Evolutionary conservation across 2,797 vertebrate species (phyloP).

Genomic region (Alauda arvensis): DNA sequence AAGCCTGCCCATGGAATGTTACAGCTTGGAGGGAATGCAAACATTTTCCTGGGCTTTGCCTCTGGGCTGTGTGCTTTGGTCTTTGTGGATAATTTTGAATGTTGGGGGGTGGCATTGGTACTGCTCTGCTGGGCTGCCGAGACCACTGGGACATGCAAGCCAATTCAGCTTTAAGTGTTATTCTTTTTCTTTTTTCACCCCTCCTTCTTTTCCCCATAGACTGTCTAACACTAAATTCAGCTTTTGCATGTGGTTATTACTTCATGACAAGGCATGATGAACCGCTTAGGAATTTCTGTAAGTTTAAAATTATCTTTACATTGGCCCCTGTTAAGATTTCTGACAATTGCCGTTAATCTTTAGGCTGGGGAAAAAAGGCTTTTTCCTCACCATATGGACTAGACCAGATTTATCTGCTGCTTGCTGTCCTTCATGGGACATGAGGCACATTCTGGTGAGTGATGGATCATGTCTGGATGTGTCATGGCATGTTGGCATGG

Average conservation of each 20-base stretch:
- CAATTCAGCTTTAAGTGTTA: not conserved
- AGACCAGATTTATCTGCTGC: constrained; percentile 51
- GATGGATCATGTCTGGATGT: constrained; percentile 20
- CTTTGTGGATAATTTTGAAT: not conserved
- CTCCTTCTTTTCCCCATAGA: not conserved
- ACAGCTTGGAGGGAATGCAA: not conserved
- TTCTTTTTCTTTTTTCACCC: too few relatives aligned
- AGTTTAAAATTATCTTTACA: constrained; percentile 54
- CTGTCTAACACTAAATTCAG: not conserved
- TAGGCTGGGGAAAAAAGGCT: not conserved
- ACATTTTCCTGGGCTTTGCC: constrained; percentile 12
- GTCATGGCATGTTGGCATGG: not conserved
- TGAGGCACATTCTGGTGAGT: constrained; percentile 21
- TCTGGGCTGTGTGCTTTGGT: not conserved
- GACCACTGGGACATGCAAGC: not conserved
- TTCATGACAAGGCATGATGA: constrained; percentile 21
- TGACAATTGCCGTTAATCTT: constrained; percentile 62
- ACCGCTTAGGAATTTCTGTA: constrained; percentile 37
- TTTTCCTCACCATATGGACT: constrained; percentile 54
- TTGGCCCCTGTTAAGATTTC: constrained; percentile 41
- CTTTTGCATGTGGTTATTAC: not conserved
- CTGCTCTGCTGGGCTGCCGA: not conserved
- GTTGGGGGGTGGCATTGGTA: not conserved
- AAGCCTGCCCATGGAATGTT: not conserved
- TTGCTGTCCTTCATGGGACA: constrained; percentile 63